Conservation (phyloP, 2,797 vertebrate species). For the Squalus acanthias region DNA sequence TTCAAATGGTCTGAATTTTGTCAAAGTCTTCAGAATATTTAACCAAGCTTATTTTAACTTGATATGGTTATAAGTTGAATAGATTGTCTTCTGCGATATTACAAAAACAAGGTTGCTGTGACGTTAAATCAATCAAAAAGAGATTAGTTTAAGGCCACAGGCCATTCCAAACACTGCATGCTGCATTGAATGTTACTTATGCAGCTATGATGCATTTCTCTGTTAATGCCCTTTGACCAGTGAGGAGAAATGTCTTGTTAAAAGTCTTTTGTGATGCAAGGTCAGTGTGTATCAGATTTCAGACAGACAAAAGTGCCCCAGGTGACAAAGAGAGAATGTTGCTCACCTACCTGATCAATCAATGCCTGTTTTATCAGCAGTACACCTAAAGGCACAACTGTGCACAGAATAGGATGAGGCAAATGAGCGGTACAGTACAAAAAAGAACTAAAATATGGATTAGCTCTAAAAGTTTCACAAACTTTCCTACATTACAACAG, state of each 20-base stretch:
- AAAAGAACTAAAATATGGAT: background rate
- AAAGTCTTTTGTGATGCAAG: constrained; percentile 27
- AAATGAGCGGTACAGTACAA: background rate
- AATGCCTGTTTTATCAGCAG: constrained; percentile 35
- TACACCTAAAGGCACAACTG: background rate
- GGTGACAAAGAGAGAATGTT: constrained; percentile 17
- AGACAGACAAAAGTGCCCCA: background rate
- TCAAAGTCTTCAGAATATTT: background rate
- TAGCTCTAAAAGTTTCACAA: background rate
- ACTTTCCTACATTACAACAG: background rate
- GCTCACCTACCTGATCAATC: constrained; percentile 15
- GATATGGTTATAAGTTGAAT: background rate
- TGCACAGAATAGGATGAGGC: background rate
- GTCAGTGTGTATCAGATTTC: constrained; percentile 13
- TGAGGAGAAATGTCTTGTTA: constrained; percentile 12
- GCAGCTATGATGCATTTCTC: constrained; percentile 1
- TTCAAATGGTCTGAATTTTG: background rate
- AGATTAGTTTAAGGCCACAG: background rate
- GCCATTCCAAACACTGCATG: background rate
- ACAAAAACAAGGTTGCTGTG: background rate
- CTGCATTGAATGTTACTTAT: background rate
- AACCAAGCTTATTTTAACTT: background rate
- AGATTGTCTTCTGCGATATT: background rate
- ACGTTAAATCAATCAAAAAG: constrained; percentile 24
- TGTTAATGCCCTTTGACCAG: constrained; percentile 8